These are phyloP conservation scores for Perodicticus potto DNA, from an alignment of 2,797 vertebrate genomes.

Conservation along the genomic window DNA sequence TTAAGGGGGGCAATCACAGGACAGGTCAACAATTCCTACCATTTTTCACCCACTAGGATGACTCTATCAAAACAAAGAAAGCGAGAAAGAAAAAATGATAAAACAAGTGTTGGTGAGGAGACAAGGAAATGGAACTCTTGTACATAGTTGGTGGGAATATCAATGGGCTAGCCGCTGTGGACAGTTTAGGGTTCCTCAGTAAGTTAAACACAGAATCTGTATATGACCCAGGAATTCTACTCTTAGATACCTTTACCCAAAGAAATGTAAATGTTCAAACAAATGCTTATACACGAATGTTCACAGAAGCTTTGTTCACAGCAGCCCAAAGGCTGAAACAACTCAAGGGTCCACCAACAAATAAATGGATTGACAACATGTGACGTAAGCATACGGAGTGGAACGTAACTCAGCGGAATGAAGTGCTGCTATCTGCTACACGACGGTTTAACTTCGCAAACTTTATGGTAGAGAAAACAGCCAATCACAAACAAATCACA, in stretches of 20 bases:
- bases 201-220: neutral
- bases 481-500: neutral
- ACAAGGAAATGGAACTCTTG: neutral
- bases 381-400: neutral
- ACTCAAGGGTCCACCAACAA: neutral
- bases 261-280: neutral
- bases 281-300: neutral
- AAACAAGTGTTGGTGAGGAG: fast-evolving
- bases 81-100: neutral
- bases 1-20: neutral
- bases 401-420: neutral
- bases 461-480: neutral
- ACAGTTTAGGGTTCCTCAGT: neutral
- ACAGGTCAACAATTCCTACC: neutral
- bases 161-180: neutral
- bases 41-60: neutral
- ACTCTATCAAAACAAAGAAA: neutral
- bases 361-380: neutral
- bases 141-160: neutral
- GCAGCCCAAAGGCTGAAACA: neutral
- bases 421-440: neutral
- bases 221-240: neutral
- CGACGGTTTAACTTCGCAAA: neutral
- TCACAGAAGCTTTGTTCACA: neutral
- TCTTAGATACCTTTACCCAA: neutral